phyloP scores from a whole-genome alignment of 2,797 vertebrate genomes.

The Cuculus canorus region DNA sequence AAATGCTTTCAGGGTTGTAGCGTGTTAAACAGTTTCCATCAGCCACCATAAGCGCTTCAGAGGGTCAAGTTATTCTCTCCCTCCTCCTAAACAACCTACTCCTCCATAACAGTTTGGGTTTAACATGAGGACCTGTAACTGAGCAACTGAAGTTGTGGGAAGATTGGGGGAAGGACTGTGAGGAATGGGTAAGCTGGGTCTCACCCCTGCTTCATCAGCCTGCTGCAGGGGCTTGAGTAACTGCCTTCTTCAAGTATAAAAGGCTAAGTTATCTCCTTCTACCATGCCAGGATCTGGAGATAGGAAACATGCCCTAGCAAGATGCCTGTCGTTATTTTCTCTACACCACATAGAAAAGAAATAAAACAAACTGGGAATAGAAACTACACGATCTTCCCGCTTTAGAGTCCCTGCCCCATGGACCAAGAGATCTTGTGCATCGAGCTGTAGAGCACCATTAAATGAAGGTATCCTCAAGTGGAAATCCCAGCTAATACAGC shows the following conservation, averaged over 20 bases:
- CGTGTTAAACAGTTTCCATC: neutral
- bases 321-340: neutral
- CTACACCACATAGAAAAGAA: neutral
- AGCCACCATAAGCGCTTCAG: neutral
- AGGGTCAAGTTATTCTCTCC: neutral
- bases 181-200: neutral
- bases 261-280: neutral
- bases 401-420: neutral
- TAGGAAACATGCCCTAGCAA: neutral
- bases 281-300: fast-evolving
- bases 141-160: neutral
- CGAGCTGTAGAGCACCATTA: neutral
- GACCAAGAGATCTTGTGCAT: neutral
- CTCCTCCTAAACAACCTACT: neutral
- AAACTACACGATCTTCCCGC: no score
- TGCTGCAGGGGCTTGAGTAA: fast-evolving
- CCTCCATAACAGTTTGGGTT: neutral
- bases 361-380: neutral
- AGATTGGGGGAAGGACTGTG: neutral
- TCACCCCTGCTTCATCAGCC: neutral
- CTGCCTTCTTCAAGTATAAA: fast-evolving
- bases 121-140: neutral
- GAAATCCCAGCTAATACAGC: neutral
- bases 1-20: neutral
- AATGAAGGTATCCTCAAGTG: neutral